Evolutionary conservation across 2,888 invertebrate species (phyloP).

Genomic region (Hyposoter didymator): DNA sequence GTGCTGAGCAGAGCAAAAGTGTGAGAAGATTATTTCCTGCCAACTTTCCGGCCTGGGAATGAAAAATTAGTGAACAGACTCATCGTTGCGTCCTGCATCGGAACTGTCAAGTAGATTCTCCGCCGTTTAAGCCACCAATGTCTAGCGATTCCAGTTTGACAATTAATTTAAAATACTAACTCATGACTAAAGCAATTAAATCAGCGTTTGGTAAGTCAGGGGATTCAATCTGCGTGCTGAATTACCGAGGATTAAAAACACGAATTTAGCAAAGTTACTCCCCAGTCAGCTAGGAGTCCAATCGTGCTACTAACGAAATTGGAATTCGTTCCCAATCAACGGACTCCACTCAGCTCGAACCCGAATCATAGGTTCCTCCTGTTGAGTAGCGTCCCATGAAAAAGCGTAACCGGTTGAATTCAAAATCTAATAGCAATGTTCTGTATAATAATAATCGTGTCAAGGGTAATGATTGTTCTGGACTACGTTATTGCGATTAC

Average conservation of each 20-base stretch:
- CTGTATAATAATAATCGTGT: background rate
- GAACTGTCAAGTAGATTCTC: background rate
- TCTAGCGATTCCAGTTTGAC: background rate
- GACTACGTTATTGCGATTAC: background rate
- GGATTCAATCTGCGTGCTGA: background rate
- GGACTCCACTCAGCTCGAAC: background rate
- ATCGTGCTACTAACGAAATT: background rate
- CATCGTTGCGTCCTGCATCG: too few relatives aligned
- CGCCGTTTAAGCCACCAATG: background rate
- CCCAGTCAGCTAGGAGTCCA: background rate
- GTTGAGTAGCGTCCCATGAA: too few relatives aligned
- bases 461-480: background rate
- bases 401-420: background rate
- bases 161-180: background rate
- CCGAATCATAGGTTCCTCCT: too few relatives aligned
- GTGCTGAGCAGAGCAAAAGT: background rate
- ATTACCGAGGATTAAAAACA: constrained; percentile 3
- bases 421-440: background rate
- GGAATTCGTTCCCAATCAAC: background rate
- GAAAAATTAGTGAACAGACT: background rate
- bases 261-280: background rate
- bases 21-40: constrained; percentile 1
- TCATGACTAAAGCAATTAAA: background rate
- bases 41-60: constrained; percentile 1
- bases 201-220: background rate